Percentiles rank a stretch among this genome's conserved stretches.
Conservation (phyloP, 2,113 vertebrate species). For the Hipposideros armiger region DNA sequence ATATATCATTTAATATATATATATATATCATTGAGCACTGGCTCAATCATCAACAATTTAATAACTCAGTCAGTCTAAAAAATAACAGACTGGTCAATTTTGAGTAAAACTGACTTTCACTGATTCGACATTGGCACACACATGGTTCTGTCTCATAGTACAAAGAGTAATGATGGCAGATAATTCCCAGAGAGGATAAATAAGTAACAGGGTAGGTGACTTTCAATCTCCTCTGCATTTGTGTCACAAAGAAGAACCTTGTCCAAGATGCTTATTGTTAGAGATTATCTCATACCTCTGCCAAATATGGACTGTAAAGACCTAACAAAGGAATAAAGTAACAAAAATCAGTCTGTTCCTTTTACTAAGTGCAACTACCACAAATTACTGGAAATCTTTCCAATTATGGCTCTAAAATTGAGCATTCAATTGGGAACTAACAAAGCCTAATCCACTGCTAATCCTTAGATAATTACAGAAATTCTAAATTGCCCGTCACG, state of each 20-base stretch:
- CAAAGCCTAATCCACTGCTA: constrained; percentile 52
- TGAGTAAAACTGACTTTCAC: background rate
- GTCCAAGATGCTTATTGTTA: background rate
- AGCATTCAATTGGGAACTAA: constrained; percentile 52
- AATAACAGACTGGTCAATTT: background rate
- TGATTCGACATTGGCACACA: background rate
- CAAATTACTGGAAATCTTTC: constrained; percentile 74
- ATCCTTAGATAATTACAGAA: constrained; percentile 74
- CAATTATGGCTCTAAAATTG: constrained; percentile 69
- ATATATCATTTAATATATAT: background rate
- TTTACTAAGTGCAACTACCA: constrained; percentile 53
- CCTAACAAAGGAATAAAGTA: constrained; percentile 52
- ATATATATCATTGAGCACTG: background rate
- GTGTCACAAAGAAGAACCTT: constrained; percentile 13
- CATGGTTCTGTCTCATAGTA: background rate
- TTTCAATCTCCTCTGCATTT: background rate
- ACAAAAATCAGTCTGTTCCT: constrained; percentile 61
- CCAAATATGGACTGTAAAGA: constrained; percentile 43
- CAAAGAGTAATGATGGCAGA: background rate
- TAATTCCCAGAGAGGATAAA: background rate
- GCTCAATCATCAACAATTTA: background rate
- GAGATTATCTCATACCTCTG: constrained; percentile 47
- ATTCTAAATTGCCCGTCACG: constrained; percentile 52
- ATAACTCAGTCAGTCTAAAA: background rate
- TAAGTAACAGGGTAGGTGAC: background rate